Evolutionary conservation across 2,113 vertebrate genomes (phyloP).

Genomic region (Trichomycterus rosablanca): DNA sequence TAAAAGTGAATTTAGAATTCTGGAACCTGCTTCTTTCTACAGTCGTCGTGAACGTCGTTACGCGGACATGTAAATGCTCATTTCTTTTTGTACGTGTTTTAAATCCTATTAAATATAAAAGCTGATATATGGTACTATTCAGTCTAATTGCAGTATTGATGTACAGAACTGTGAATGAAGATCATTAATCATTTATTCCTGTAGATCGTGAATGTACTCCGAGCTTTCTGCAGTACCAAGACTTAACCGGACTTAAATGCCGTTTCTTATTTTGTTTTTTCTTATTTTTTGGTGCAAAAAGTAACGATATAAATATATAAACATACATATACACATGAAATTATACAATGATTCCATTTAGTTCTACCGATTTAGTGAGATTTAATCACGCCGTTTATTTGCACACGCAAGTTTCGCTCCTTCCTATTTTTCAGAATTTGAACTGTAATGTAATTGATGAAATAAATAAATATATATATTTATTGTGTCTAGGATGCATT

Average conservation of each 20-base stretch:
- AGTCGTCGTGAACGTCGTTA: slow-evolving; percentile 93
- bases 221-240: slow-evolving; percentile 88
- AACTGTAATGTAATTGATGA: slow-evolving; percentile 70
- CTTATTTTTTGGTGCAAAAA: slow-evolving; percentile 75
- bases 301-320: slow-evolving; percentile 71
- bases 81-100: slow-evolving; percentile 99
- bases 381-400: slow-evolving; percentile 77
- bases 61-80: slow-evolving; percentile 77
- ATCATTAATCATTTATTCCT: slow-evolving; percentile 86
- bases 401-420: slow-evolving; percentile 85
- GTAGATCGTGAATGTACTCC: slow-evolving; percentile 97
- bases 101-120: slow-evolving; percentile 77
- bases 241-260: slow-evolving; percentile 85
- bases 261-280: slow-evolving; percentile 78
- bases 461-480: slow-evolving; percentile 66
- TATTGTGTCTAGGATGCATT: slow-evolving; percentile 84
- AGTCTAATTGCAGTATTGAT: slow-evolving; percentile 78
- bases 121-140: slow-evolving; percentile 75
- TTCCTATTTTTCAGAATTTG: slow-evolving; percentile 78
- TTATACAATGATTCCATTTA: slow-evolving; percentile 72
- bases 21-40: slow-evolving; percentile 90
- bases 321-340: slow-evolving; percentile 59
- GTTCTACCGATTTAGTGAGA: slow-evolving; percentile 75
- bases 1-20: slow-evolving; percentile 78
- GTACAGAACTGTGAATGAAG: slow-evolving; percentile 95